Conservation (phyloP, 2,888 invertebrate genomes). For the Agrotis puta region DNA sequence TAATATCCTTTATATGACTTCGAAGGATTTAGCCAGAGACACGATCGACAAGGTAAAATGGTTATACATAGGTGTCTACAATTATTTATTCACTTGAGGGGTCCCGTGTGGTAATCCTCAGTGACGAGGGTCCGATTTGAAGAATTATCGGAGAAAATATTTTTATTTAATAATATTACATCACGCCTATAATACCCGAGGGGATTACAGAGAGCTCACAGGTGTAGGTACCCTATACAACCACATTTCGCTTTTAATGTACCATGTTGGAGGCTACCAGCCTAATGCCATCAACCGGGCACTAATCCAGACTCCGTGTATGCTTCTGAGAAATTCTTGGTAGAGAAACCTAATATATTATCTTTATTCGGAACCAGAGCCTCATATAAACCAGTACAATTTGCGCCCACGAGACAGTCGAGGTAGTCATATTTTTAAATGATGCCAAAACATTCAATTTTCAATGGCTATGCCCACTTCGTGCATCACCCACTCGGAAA, state of each 20-base stretch:
- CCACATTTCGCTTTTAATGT: neutral
- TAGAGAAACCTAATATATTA: neutral
- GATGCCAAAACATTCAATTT: neutral
- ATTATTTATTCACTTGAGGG: neutral
- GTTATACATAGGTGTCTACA: neutral
- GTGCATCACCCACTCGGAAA: slow-evolving; percentile 15
- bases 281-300: neutral
- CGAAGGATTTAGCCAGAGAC: neutral
- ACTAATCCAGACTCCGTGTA: neutral
- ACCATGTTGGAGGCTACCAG: neutral
- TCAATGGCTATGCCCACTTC: neutral
- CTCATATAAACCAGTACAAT: neutral
- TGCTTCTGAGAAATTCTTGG: neutral
- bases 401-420: neutral
- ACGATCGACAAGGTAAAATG: neutral
- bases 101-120: neutral
- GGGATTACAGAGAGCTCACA: neutral
- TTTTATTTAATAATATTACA: neutral
- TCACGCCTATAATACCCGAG: neutral
- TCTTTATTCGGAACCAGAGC: neutral
- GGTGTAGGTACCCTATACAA: neutral
- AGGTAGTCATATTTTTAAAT: neutral
- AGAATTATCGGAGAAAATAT: neutral
- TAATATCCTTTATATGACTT: neutral
- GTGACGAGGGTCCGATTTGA: slow-evolving; percentile 7